A percentile compares a stretch with the other conserved stretches of the same genome.
Evolutionary conservation across 2,113 vertebrate species (phyloP).

Genomic region (Sinocyclocheilus anshuiensis): DNA sequence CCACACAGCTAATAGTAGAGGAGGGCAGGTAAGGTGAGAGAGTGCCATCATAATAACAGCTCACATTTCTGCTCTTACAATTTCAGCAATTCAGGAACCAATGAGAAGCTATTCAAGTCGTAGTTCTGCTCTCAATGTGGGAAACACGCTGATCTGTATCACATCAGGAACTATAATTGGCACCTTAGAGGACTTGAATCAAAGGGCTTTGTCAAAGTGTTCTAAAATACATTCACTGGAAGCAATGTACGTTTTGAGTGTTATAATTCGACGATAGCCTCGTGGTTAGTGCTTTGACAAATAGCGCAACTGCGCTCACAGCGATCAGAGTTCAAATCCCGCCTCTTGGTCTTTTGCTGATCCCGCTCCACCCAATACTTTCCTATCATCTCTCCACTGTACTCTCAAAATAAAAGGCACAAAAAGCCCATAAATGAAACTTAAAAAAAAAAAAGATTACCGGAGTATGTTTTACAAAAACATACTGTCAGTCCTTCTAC

Average conservation of each 20-base stretch:
- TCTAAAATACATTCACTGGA: background rate
- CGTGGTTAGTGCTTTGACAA: no score
- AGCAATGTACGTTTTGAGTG: background rate
- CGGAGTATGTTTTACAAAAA: no score
- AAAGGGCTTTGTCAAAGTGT: background rate
- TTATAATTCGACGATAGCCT: background rate
- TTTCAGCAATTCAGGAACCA: conserved; percentile 2
- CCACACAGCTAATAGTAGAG: background rate
- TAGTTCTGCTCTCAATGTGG: background rate
- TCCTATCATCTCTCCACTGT: no score
- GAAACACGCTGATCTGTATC: background rate
- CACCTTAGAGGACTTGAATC: background rate
- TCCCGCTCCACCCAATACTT: no score
- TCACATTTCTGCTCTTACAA: background rate
- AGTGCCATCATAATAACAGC: background rate
- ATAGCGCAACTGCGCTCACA: no score
- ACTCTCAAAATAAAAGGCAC: no score
- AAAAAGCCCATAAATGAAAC: no score
- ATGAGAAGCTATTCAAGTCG: conserved; percentile 3
- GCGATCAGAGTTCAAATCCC: no score
- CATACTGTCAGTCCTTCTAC: no score
- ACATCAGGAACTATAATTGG: background rate
- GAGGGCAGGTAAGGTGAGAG: background rate
- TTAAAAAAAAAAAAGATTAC: background rate
- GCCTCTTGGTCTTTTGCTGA: no score